Percentiles rank a stretch among this genome's conserved stretches.
Evolutionary conservation across 1,140 invertebrate genomes (phyloP).

Genomic region (Polypedilum pembai): DNA sequence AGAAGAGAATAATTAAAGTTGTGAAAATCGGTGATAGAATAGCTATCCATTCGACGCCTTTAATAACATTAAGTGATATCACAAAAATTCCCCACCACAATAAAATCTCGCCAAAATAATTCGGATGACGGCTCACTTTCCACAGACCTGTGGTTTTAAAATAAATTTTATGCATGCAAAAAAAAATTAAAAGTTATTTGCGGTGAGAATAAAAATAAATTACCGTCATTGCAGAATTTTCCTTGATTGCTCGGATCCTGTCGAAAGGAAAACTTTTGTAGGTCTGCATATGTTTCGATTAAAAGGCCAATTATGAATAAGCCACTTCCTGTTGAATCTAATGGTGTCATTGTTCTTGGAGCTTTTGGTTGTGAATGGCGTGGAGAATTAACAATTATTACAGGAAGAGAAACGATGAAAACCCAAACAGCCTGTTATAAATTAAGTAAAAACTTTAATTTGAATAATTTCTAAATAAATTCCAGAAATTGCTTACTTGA

Average conservation of each 20-base stretch:
- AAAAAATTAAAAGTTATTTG: too few relatives aligned
- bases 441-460: not conserved
- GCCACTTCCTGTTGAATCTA: constrained; percentile 75
- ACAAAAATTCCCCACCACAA: constrained; percentile 92
- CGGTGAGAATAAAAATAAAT: constrained; percentile 32
- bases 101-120: constrained; percentile 91
- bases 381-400: constrained; percentile 87
- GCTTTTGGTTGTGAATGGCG: constrained; percentile 64
- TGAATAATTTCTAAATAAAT: constrained; percentile 34
- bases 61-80: constrained; percentile 77
- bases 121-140: constrained; percentile 84
- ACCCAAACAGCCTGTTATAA: constrained; percentile 77
- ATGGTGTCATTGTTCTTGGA: constrained; percentile 71
- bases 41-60: constrained; percentile 70
- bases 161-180: too few relatives aligned
- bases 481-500: constrained; percentile 51
- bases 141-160: constrained; percentile 60
- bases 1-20: constrained; percentile 77
- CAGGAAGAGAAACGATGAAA: constrained; percentile 81
- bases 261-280: constrained; percentile 84
- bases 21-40: constrained; percentile 84
- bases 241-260: constrained; percentile 79
- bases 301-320: constrained; percentile 76
- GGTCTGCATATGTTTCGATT: constrained; percentile 81
- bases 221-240: constrained; percentile 83